A percentile compares a stretch with the other conserved stretches of the same genome.
phyloP scores from a whole-genome alignment of 1,140 invertebrate species.

The Pseudomyrmex pallidus region DNA sequence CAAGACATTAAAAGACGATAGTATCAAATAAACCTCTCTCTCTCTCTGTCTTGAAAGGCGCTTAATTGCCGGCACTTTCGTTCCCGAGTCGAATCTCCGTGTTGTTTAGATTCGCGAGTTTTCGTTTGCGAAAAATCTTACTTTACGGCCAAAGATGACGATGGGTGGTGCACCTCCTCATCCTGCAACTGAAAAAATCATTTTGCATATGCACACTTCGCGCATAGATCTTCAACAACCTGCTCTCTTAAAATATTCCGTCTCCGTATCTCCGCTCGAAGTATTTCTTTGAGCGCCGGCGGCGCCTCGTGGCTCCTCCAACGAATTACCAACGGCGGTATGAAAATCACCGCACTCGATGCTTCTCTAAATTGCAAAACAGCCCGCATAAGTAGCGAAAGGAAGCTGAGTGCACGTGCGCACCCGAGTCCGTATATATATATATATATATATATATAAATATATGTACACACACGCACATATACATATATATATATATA shows the following conservation, averaged over 20 bases:
- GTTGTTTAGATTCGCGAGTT: not conserved
- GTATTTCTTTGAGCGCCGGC: conserved; percentile 50
- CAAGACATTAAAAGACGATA: not conserved
- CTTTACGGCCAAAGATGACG: too few species aligned
- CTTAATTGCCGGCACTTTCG: conserved; percentile 27
- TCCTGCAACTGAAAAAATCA: conserved; percentile 33
- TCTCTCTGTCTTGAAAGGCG: not conserved
- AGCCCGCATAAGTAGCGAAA: conserved; percentile 40
- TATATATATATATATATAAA: not conserved
- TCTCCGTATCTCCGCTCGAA: conserved; percentile 27
- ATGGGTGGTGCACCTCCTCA: not conserved
- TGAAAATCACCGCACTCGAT: conserved; percentile 60
- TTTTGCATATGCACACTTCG: conserved; percentile 51
- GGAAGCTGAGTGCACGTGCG: conserved; percentile 7
- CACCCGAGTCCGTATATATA: conserved; percentile 7
- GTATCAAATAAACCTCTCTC: not conserved
- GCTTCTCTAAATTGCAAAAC: conserved; percentile 61
- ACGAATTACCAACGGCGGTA: conserved; percentile 50
- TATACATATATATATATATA: not conserved
- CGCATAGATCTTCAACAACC: not conserved
- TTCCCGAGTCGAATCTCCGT: not conserved
- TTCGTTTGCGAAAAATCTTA: conserved; percentile 15
- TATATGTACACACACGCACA: not conserved
- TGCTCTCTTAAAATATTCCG: conserved; percentile 49
- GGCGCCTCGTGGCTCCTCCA: conserved; percentile 33